phyloP scores from a whole-genome alignment of 2,113 vertebrate species.

The Ceuthmochares aereus region DNA sequence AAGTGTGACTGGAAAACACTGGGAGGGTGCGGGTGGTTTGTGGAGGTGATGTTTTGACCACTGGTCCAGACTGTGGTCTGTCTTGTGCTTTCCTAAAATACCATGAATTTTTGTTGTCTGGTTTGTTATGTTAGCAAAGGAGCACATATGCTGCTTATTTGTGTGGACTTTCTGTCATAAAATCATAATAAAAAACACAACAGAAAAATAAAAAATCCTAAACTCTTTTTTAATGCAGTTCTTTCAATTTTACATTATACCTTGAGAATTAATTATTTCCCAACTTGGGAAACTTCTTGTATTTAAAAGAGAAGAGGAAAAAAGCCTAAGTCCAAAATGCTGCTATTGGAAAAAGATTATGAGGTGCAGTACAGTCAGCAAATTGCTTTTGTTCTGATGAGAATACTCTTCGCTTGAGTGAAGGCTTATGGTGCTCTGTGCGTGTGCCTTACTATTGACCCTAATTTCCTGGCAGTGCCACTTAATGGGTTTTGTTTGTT shows the following conservation, averaged over 20 bases:
- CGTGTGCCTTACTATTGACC: not conserved
- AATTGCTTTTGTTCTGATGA: not conserved
- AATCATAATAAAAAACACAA: not conserved
- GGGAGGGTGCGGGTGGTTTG: fast-evolving
- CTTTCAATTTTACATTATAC: not conserved
- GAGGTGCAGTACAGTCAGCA: not conserved
- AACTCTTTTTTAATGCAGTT: not conserved
- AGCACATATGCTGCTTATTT: not conserved
- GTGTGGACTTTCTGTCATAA: not conserved
- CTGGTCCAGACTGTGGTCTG: not conserved
- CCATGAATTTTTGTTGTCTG: not conserved
- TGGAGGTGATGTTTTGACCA: not conserved
- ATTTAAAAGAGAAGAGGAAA: not conserved
- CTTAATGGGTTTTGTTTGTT: not conserved
- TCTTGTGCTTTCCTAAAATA: not conserved
- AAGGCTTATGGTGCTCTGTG: not conserved
- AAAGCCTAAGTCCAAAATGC: not conserved
- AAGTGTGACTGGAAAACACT: not conserved
- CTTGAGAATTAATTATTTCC: not conserved
- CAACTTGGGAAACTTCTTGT: not conserved
- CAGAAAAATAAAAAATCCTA: not conserved
- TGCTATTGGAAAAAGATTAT: not conserved
- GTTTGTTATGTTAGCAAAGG: not conserved
- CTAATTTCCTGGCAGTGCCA: not conserved
- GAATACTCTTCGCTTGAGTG: not conserved